phyloP scores from a whole-genome alignment of 2,113 vertebrate species.

The Cephalopterus ornatus region DNA sequence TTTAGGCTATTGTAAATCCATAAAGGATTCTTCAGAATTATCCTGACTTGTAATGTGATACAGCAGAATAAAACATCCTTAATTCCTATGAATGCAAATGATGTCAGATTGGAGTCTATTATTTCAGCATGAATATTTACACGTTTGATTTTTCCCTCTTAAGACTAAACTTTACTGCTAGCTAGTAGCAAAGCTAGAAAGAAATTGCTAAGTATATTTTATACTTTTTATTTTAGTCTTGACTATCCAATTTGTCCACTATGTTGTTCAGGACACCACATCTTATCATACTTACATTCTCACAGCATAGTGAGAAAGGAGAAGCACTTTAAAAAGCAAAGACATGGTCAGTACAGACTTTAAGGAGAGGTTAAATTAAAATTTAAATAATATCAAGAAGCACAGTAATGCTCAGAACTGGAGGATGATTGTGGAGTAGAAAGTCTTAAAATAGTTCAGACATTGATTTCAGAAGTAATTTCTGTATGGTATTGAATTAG shows the following conservation, averaged over 20 bases:
- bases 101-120: neutral
- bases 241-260: neutral
- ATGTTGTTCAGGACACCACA: neutral
- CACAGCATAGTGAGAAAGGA: neutral
- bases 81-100: neutral
- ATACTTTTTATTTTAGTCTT: neutral
- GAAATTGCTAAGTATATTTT: neutral
- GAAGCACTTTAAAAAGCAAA: conserved; percentile 9
- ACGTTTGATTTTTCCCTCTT: neutral
- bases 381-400: neutral
- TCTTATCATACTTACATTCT: neutral
- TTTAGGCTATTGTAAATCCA: neutral
- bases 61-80: neutral
- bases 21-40: neutral
- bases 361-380: neutral
- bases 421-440: neutral
- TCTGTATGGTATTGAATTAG: neutral
- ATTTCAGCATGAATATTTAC: neutral
- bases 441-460: neutral
- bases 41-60: neutral
- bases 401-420: neutral
- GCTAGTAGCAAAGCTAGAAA: neutral
- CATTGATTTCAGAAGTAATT: neutral
- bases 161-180: neutral
- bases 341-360: neutral